phyloP scores from a whole-genome alignment of 2,888 invertebrate genomes.

The Diploptera punctata region DNA sequence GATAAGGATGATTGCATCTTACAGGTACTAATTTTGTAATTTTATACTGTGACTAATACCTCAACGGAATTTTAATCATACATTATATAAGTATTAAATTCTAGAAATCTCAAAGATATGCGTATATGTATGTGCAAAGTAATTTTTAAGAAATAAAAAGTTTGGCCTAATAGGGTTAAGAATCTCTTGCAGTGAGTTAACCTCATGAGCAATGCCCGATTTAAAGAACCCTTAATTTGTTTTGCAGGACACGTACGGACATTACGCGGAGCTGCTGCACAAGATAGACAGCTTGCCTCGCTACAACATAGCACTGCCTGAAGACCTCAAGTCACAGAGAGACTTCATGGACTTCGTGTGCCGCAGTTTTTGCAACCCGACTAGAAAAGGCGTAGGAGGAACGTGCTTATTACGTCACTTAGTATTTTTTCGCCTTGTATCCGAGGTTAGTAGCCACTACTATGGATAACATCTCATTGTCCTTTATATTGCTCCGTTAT shows the following conservation, averaged over 20 bases:
- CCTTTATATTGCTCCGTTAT: not conserved
- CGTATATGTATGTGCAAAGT: no score
- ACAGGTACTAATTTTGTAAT: no score
- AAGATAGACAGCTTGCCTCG: slow-evolving; percentile 68
- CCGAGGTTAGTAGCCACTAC: slow-evolving; percentile 63
- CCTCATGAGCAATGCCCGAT: no score
- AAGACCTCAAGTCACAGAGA: slow-evolving; percentile 72
- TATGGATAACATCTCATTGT: not conserved
- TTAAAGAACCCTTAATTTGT: no score
- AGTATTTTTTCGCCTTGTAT: slow-evolving; percentile 75
- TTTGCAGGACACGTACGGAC: slow-evolving; percentile 74
- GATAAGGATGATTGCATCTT: no score
- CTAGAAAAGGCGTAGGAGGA: slow-evolving; percentile 72
- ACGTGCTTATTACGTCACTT: slow-evolving; percentile 77
- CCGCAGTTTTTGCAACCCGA: slow-evolving; percentile 69
- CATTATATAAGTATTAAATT: no score
- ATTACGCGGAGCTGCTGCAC: slow-evolving; percentile 78
- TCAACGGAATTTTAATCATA: no score
- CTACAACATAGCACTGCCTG: slow-evolving; percentile 53
- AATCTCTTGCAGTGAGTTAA: no score
- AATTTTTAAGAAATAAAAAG: no score
- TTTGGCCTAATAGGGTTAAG: no score
- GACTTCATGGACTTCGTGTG: slow-evolving; percentile 86
- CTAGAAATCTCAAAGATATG: no score
- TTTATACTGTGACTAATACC: no score